phyloP scores from a whole-genome alignment of 2,888 invertebrate genomes.

The Apeira syringaria region DNA sequence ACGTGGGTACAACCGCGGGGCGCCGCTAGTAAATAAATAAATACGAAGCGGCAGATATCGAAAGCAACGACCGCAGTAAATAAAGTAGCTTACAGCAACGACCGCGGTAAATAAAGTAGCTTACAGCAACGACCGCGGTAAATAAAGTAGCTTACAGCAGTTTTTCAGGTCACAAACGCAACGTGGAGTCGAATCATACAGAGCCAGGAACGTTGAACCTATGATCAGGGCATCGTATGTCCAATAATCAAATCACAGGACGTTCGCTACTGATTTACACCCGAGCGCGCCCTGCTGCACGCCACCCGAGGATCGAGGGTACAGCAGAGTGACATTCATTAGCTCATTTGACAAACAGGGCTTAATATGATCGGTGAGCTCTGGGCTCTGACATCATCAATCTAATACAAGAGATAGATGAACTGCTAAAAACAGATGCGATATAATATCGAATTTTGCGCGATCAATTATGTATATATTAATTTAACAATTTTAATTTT shows the following conservation, averaged over 20 bases:
- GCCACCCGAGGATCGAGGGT: slow-evolving; percentile 1
- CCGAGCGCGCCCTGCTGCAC: background rate
- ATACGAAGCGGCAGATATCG: no score
- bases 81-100: no score
- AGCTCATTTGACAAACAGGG: slow-evolving; percentile 16
- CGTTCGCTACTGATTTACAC: slow-evolving; percentile 18
- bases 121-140: no score
- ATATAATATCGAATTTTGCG: no score
- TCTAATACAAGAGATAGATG: slow-evolving; percentile 4
- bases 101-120: no score
- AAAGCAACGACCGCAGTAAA: no score
- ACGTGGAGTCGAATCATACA: slow-evolving; percentile 26
- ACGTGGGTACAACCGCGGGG: no score
- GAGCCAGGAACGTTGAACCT: slow-evolving; percentile 20
- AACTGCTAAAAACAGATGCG: no score
- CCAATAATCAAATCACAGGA: slow-evolving; percentile 23
- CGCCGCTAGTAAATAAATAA: no score
- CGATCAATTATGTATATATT: no score
- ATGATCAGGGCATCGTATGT: slow-evolving; percentile 15
- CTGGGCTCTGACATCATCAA: slow-evolving; percentile 1
- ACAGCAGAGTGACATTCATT: slow-evolving; percentile 17
- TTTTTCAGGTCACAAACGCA: slow-evolving; percentile 14
- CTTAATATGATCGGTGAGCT: slow-evolving; percentile 4
- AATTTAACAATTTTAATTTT: no score
- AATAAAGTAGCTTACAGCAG: no score